Evolutionary conservation across 2,113 vertebrate species (phyloP), one percentile per base, ranked within the genome.

Genomic region (Grus americana): DNA sequence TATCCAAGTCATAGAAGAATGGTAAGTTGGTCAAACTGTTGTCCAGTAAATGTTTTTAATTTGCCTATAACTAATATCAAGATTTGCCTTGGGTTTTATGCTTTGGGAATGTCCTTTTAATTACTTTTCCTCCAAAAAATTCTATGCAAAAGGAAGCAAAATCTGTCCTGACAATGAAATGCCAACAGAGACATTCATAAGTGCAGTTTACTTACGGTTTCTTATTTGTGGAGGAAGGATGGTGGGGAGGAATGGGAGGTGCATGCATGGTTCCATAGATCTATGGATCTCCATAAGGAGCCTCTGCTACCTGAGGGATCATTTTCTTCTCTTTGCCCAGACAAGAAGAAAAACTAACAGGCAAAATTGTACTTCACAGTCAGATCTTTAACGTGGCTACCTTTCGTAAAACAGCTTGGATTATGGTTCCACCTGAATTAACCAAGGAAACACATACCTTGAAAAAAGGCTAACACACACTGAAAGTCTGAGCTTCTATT

Each of bases 1-100:
- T 29, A 98, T 98, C 86, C 98, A 98, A 86, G 98, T 98, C 91
- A 96, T 98, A 94, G 98, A 98, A 96, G 98, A 98, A 94, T 97
- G 98, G 98, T 98, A 95, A 98, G 98, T 97, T 78, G 74, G 6
- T 74, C 49, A 52, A 74, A 81, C 27, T 10, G 10, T 76, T 79
- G 42, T 36, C 54, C 46, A 76, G 8, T 50, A 73, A 66, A 59
- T 79, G 18, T 73, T 85, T 87, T 72, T 73, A n/a, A 70, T 78
- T 71, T 87, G 27, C 40, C 47, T 72, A 13, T 75, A 81, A 74
- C 26, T 67, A 62, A 38, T 73, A 54, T 36, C 2, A n/a, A 83
- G 23, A 87, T 47, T 49, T 85, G 14, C 9, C 26, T 90, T 91
- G 46, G 0, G 0, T 62, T 85, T 93, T 65, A 73, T 79, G 34